Evolutionary conservation across 2,113 vertebrate species (phyloP), one percentile per base, ranked within the genome.

Genomic region (Gorsachius goisagi): DNA sequence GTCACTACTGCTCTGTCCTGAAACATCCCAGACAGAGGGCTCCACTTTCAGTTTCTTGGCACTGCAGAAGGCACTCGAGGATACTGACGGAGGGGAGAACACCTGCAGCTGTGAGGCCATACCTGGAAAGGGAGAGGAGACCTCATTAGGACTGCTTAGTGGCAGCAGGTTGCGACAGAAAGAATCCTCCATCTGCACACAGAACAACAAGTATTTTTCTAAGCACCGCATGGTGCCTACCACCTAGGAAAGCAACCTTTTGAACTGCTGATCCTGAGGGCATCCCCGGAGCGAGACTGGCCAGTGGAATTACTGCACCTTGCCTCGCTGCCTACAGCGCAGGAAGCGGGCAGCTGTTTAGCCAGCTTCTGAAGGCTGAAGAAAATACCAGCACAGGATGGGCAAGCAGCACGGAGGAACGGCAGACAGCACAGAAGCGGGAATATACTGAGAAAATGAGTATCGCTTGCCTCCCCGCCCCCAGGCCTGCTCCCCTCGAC

Each of bases 21-120:
- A 99, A 97, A 98, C 99, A 96, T 99, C 99, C 99, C 99, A 99
- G 94, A 97, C 96, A 77, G 98, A 98, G 97, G 99, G 98, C 98
- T 99, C 99, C 96, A 99, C 98, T 98, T 99, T 99, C 88, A 99
- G 98, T 98, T 99, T 99, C 98, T 99, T 99, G 44, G 99, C 99
- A 92, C 99, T 99, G 93, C 98, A 99, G 97, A 99, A 99, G 98
- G 99, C 99, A 98, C 99, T 99, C 97, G 99, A 99, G 97, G 99
- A 99, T 97, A 99, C 98, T 82, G 99, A 99, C 96, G 99, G 99
- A 77, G 99, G 99, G 97, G 99, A 99, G 98, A 99, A 99, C 91
- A 99, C 99, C 98, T 99, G 99, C 96, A 99, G 98, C 98, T 99
- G 99, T 95, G 99, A 99, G 97, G 99, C 98, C 99, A 99, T 99